These are phyloP conservation scores for Nematolebias whitei DNA, from an alignment of 2,113 vertebrate species.

Conservation along the genomic window DNA sequence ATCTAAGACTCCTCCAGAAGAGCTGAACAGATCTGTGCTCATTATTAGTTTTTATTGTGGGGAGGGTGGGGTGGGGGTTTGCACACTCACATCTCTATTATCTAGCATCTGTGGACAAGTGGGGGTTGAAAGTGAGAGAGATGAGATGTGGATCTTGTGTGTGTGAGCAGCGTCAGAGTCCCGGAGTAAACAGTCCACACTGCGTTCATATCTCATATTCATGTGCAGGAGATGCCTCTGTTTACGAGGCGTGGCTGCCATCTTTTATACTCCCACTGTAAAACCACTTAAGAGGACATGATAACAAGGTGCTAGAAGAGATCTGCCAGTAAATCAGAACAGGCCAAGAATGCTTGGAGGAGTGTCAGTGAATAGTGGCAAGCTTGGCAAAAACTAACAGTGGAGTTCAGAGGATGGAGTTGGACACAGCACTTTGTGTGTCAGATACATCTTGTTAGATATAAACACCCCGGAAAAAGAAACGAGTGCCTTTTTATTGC, in stretches of 20 bases:
- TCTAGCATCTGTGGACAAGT: constrained; percentile 43
- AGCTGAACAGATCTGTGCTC: constrained; percentile 67
- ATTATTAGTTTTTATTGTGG: constrained; percentile 55
- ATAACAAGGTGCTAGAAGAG: constrained; percentile 47
- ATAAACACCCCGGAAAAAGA: background rate
- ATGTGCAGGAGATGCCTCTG: constrained; percentile 9
- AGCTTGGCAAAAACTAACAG: constrained; percentile 27
- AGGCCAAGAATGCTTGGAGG: constrained; percentile 28
- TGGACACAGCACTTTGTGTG: constrained; percentile 16
- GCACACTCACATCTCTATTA: constrained; percentile 66
- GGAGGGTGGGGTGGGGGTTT: background rate
- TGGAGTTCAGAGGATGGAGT: background rate
- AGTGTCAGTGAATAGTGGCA: constrained; percentile 3
- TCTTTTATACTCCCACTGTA: constrained; percentile 19
- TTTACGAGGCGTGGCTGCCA: constrained; percentile 24
- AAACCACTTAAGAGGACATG: constrained; percentile 16
- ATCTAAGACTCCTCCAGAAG: constrained; percentile 73
- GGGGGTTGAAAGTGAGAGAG: constrained; percentile 31
- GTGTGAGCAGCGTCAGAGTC: background rate
- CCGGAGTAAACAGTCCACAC: background rate
- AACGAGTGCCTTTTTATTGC: constrained; percentile 12
- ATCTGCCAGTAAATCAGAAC: constrained; percentile 26
- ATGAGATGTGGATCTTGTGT: constrained; percentile 16
- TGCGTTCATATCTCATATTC: constrained; percentile 9
- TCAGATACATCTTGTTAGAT: constrained; percentile 12